Percentiles rank a stretch among this genome's conserved stretches.
These are phyloP conservation scores for Hormaphis cornu DNA, from an alignment of 1,140 invertebrate species.

Conservation along the genomic window DNA sequence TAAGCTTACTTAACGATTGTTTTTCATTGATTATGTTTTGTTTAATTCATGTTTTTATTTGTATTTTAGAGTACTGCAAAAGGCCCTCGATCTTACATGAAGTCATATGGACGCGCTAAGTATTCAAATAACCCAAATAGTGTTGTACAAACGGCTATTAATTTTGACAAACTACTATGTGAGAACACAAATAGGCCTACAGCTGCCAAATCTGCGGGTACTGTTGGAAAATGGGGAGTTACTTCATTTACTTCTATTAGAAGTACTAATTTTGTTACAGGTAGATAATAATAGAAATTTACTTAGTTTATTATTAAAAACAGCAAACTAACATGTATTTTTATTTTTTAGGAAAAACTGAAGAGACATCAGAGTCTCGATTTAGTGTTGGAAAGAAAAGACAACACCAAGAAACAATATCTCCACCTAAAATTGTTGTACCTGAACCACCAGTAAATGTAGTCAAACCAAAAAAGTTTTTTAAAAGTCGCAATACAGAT, in stretches of 20 bases:
- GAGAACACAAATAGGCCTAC: constrained; percentile 80
- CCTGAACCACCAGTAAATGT: constrained; percentile 34
- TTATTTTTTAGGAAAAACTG: constrained; percentile 16
- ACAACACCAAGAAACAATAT: constrained; percentile 12
- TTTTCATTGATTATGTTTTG: background rate
- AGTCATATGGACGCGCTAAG: constrained; percentile 35
- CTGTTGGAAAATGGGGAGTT: constrained; percentile 85
- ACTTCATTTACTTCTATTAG: constrained; percentile 84
- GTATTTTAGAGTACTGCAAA: constrained; percentile 21
- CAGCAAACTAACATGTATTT: background rate
- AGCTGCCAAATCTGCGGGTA: constrained; percentile 76
- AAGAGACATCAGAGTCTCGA: constrained; percentile 28
- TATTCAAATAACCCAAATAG: constrained; percentile 35
- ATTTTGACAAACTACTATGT: constrained; percentile 68
- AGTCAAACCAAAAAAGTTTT: constrained; percentile 75
- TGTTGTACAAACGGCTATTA: constrained; percentile 48
- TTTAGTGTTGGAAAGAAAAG: constrained; percentile 34
- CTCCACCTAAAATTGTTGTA: constrained; percentile 22
- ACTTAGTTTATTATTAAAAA: background rate
- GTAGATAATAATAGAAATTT: constrained; percentile 7
- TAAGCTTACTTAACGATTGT: background rate
- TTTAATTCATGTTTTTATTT: background rate
- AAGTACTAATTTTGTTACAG: constrained; percentile 50
- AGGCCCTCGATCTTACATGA: constrained; percentile 29
- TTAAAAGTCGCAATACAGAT: constrained; percentile 70